Conservation (phyloP, 2,888 invertebrate genomes). For the Matsumyia berberina region DNA sequence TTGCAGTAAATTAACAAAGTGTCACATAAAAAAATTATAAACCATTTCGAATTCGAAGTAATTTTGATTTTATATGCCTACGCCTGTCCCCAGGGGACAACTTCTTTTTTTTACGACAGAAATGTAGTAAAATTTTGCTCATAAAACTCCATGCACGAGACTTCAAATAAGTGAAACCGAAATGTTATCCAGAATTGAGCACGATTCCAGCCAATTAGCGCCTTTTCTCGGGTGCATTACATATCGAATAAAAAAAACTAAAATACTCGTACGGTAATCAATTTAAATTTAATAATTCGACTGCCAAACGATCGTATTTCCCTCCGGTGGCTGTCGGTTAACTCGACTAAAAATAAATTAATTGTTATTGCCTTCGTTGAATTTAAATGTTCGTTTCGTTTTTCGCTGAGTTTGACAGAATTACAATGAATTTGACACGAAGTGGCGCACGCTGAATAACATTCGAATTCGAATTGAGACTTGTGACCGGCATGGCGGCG, state of each 20-base stretch:
- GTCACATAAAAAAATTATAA: not conserved
- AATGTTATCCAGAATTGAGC: not conserved
- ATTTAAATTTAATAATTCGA: not conserved
- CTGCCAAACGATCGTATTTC: not conserved
- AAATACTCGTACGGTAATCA: not conserved
- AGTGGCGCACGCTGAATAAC: conserved; percentile 23
- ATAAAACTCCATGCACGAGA: conserved; percentile 28
- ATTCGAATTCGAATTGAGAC: not conserved
- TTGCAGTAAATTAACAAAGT: not conserved
- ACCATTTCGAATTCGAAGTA: not conserved
- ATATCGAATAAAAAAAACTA: not conserved
- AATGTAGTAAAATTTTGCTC: conserved; percentile 26
- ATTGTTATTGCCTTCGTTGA: conserved; percentile 8
- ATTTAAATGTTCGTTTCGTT: not conserved
- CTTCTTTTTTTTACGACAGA: conserved; percentile 7
- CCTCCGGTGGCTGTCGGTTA: not conserved
- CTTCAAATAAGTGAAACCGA: not conserved
- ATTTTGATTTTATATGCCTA: conserved; percentile 8
- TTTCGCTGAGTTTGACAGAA: conserved; percentile 9
- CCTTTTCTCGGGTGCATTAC: not conserved
- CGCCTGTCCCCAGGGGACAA: not conserved
- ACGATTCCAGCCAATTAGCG: conserved; percentile 14
- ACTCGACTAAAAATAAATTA: conserved; percentile 26
- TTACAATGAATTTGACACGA: conserved; percentile 47
- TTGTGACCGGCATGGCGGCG: not conserved